Percentiles rank a stretch among this genome's conserved stretches.
phyloP scores from a whole-genome alignment of 2,797 vertebrate species.

The Odontamblyopus rebecca region DNA sequence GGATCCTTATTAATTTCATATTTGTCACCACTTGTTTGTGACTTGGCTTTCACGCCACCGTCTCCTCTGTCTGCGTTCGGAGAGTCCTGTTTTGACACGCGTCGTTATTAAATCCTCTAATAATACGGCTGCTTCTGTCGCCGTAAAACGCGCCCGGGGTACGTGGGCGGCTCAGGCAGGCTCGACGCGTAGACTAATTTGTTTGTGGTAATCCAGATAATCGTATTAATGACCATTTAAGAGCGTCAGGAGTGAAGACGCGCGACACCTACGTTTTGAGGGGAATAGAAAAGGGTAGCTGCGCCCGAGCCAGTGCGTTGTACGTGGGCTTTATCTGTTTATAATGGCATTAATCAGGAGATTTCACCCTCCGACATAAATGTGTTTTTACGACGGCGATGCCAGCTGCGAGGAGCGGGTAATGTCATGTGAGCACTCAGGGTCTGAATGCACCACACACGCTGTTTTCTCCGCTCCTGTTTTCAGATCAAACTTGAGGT shows the following conservation, averaged over 20 bases:
- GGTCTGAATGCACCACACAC: conserved; percentile 33
- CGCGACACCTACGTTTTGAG: conserved; percentile 74
- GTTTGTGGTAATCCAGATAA: conserved; percentile 82
- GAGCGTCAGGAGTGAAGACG: conserved; percentile 74
- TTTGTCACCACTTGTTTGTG: conserved; percentile 24
- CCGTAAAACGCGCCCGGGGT: conserved; percentile 14
- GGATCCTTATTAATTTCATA: conserved; percentile 16
- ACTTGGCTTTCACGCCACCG: conserved; percentile 18
- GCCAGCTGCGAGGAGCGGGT: conserved; percentile 30
- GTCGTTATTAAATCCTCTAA: conserved; percentile 70
- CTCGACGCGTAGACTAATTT: conserved; percentile 74
- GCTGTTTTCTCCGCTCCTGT: conserved; percentile 46
- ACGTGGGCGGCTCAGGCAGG: conserved; percentile 59
- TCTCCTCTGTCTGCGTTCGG: not conserved
- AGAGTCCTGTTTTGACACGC: conserved; percentile 55
- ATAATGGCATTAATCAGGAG: conserved; percentile 16
- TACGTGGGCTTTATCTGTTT: conserved; percentile 27
- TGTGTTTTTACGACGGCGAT: conserved; percentile 15
- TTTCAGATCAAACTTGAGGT: conserved; percentile 2
- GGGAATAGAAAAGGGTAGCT: conserved; percentile 44
- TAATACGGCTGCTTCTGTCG: conserved; percentile 59
- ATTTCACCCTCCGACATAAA: conserved; percentile 17
- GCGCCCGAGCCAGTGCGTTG: conserved; percentile 43
- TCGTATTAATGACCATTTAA: conserved; percentile 81
- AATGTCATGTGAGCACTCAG: conserved; percentile 5